Evolutionary conservation across 2,113 vertebrate species (phyloP).

Genomic region (Austrofundulus limnaeus): DNA sequence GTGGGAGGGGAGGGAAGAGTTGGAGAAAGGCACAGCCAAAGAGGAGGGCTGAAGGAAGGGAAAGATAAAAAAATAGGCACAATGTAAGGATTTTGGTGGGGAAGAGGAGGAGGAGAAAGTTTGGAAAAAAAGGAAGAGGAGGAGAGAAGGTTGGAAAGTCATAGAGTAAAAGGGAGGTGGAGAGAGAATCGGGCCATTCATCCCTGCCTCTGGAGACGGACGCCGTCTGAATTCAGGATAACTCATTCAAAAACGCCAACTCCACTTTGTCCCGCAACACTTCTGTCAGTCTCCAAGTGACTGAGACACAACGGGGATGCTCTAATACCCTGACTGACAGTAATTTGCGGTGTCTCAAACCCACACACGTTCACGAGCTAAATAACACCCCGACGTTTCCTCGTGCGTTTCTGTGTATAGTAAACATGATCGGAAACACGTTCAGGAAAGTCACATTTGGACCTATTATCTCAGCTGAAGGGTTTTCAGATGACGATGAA

Average conservation of each 20-base stretch:
- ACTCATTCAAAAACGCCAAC: constrained; percentile 71
- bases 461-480: constrained; percentile 38
- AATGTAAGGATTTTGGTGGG: constrained; percentile 47
- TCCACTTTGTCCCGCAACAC: constrained; percentile 71
- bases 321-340: constrained; percentile 56
- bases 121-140: constrained; percentile 48
- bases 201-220: constrained; percentile 71
- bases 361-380: background rate
- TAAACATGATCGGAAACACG: constrained; percentile 50
- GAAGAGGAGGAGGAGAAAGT: constrained; percentile 49
- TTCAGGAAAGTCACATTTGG: constrained; percentile 40
- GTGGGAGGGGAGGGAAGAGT: constrained; percentile 22
- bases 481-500: constrained; percentile 40
- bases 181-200: constrained; percentile 77
- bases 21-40: constrained; percentile 36
- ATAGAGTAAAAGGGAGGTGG: constrained; percentile 52
- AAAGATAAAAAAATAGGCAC: constrained; percentile 24
- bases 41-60: constrained; percentile 12
- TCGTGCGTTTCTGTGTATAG: constrained; percentile 6
- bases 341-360: constrained; percentile 39
- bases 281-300: constrained; percentile 69
- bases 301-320: constrained; percentile 65
- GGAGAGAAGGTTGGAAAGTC: constrained; percentile 51
- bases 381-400: background rate
- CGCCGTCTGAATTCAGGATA: constrained; percentile 75